Evolutionary conservation across 2,113 vertebrate genomes (phyloP).

Genomic region (Epinephelus fuscoguttatus): DNA sequence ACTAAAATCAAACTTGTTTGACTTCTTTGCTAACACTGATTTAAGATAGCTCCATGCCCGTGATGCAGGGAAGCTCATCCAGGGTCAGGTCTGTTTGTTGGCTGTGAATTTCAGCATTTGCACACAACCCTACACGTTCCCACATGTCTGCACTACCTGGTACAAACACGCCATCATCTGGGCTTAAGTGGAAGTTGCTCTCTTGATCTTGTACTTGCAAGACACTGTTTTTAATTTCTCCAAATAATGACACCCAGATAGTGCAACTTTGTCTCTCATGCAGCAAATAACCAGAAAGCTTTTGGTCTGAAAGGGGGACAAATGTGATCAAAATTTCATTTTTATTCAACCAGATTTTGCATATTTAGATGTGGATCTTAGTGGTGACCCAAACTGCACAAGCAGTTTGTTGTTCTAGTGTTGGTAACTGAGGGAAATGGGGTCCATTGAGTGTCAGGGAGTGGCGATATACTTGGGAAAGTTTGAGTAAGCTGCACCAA

Average conservation of each 20-base stretch:
- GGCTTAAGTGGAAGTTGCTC: constrained; percentile 41
- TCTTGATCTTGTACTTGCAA: neutral
- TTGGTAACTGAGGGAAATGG: neutral
- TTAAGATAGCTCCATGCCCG: neutral
- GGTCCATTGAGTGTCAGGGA: neutral
- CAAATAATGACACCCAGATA: neutral
- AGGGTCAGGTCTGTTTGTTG: neutral
- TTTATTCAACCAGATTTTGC: neutral
- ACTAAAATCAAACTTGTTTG: neutral
- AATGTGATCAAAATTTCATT: neutral
- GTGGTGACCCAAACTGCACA: neutral
- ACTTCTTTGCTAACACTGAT: neutral
- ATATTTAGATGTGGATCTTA: neutral
- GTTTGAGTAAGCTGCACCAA: neutral
- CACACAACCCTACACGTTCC: neutral
- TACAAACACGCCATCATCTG: constrained; percentile 77
- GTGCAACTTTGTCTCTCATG: neutral
- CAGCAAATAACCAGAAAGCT: neutral
- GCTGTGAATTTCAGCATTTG: neutral
- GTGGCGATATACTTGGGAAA: neutral
- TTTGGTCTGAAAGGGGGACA: neutral
- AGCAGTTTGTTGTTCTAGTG: neutral
- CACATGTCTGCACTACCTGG: constrained; percentile 20
- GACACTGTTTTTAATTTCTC: neutral
- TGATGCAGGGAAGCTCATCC: neutral